phyloP scores from a whole-genome alignment of 2,113 vertebrate species.

The Columbina picui region DNA sequence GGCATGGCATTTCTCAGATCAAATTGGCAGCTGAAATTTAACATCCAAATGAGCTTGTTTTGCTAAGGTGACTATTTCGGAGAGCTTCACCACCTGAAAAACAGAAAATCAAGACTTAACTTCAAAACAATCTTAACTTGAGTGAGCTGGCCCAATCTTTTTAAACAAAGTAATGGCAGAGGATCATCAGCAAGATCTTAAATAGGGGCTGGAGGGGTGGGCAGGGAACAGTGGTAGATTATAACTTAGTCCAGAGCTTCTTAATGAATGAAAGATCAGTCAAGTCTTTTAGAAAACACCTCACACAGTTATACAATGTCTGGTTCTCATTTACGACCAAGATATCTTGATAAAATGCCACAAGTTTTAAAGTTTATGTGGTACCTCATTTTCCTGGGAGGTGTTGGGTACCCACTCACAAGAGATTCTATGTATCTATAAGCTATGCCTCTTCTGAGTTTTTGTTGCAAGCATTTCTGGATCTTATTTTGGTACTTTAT shows the following conservation, averaged over 20 bases:
- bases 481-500: not conserved
- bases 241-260: not conserved
- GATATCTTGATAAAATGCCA: not conserved
- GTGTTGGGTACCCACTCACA: not conserved
- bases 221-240: not conserved
- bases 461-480: not conserved
- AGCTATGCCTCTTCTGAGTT: not conserved
- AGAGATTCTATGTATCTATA: not conserved
- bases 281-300: not conserved
- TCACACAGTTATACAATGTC: not conserved
- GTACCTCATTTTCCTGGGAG: not conserved
- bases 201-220: too few species aligned
- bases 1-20: conserved; percentile 50
- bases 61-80: conserved; percentile 93
- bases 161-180: not conserved
- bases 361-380: not conserved
- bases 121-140: not conserved
- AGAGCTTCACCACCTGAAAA: conserved; percentile 94
- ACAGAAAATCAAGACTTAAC: conserved; percentile 19
- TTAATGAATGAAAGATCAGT: not conserved
- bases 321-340: not conserved
- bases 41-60: conserved; percentile 97
- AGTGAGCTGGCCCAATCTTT: not conserved
- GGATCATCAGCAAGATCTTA: not conserved
- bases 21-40: conserved; percentile 97